Base-by-base conservation (phyloP, 2,113 vertebrate genomes). In the Antennarius striatus region DNA sequence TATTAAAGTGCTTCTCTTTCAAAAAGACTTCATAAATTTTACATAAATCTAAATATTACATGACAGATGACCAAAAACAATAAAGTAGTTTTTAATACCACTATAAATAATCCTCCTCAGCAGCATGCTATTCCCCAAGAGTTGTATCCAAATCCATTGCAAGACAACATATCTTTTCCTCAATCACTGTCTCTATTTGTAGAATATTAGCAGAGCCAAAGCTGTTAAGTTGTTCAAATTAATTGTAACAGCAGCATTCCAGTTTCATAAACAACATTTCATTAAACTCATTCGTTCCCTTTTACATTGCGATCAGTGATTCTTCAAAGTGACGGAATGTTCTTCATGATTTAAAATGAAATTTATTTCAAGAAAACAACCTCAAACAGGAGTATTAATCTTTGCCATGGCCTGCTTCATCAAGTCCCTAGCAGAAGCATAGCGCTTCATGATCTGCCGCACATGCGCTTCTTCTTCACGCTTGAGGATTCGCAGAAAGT, bases 401-500 rank as follows among this genome's bases (percentile, higher is more conserved):
- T 84, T 91, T 0, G 92, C 90, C 84, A 98, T 80, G 0, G 93
- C 95, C 65, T 96, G 93, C 66, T 92, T 93, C 88, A 97, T 94
- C 86, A 86, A 94, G 78, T 96, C 93, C 45, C 95, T 93, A 30
- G 96, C 95, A 13, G 80, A 81, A 43, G 94, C 77, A 15, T 99
- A 97, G 70, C 96, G 96, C 60, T 91, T 93, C 54, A 94, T 86
- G 48, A 99, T 95, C 86, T 93, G 96, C 16, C 94, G 94, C 11
- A 97, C 68, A 5, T 98, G 94, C 28, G 94, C 95, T 40, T 98
- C 96, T 75, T 99, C 98, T 83, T 99, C 98, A 5, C 96, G 94
- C 87, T 98, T 92, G 52, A 99, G 90, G 81, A 99, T 98, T 43
- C 94, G 93, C 74, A 99, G 88, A 81, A 99, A 99, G 88, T 99